These are phyloP conservation scores for Oscheius sp. DNA, from an alignment of 2,888 invertebrate species.

Conservation along the genomic window DNA sequence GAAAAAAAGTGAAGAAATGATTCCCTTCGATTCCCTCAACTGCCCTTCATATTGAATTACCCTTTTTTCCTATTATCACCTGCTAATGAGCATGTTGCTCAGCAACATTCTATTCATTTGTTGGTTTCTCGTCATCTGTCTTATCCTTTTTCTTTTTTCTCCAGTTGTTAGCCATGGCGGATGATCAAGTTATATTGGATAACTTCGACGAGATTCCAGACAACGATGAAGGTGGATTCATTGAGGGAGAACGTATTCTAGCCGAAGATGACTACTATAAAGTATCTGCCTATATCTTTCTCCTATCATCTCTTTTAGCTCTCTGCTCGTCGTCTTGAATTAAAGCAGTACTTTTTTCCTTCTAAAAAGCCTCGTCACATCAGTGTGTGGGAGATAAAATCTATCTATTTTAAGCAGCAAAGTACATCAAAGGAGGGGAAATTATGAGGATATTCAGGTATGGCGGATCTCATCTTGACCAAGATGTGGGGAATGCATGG, in stretches of 20 bases:
- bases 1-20: too few species aligned
- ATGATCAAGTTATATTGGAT: neutral
- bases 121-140: too few species aligned
- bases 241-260: neutral
- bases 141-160: too few species aligned
- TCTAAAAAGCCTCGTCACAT: constrained; percentile 3
- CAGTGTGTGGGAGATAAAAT: neutral
- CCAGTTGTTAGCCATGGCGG: neutral
- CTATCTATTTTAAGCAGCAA: constrained; percentile 7
- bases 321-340: constrained; percentile 2
- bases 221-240: neutral
- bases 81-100: too few species aligned
- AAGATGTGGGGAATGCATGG: constrained; percentile 28
- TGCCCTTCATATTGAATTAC: too few species aligned
- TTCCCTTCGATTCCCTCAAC: too few species aligned
- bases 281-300: constrained; percentile 1
- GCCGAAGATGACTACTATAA: constrained; percentile 17
- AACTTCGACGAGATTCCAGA: constrained; percentile 18
- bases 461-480: too few species aligned
- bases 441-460: neutral
- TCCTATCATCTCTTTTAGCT: neutral
- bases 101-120: too few species aligned
- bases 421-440: neutral
- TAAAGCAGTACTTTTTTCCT: constrained; percentile 22
- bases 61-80: too few species aligned